Evolutionary conservation across 1,140 invertebrate species (phyloP), one percentile per base, ranked within the genome.

Genomic region (Babylonia areolata): DNA sequence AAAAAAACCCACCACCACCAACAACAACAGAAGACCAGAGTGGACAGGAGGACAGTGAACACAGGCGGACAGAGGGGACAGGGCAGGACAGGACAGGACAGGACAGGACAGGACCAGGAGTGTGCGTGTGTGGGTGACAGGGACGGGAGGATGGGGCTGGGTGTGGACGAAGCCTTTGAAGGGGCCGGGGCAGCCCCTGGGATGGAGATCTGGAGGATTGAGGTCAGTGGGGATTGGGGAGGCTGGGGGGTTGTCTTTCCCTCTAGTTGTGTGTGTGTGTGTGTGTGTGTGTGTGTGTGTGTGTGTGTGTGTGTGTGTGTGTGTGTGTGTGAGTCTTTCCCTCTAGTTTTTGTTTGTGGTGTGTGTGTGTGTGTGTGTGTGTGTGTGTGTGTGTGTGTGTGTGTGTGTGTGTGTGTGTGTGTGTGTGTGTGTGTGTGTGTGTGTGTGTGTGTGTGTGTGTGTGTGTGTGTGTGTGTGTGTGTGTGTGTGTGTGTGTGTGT

Each of bases 151-250:
- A 80, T 80, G 78, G 78, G 58, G 58, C 58, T 64, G 0, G 58
- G 85, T 51, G 86, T 87, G 39, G 91, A 92, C 71, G 71, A 85
- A 51, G 93, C 92, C 40, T 95, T 95, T 89, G 90, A 90, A 82
- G 91, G 91, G 35, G 93, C 91, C 20, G 94, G 94, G 23, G 84
- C 91, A 87, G 90, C 88, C 69, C 84, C 92, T 35, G 94, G 94
- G 40, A 84, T 94, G 20, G 91, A 93, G 81, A 93, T 95, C 28
- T 95, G 94, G 94, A 90, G 94, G 91, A 94, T 95, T 86, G 94
- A 95, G 91, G 94, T 94, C 89, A 90, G n/a, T 51, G 46, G 9
- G 46, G 46, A 51, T 51, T 51, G 46, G 9, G 46, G 17, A 51
- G 46, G 15, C 42, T 46, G n/a, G n/a, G n/a, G n/a, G n/a, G n/a